phyloP scores from a whole-genome alignment of 2,888 invertebrate species.

The Perizoma affinitatum region DNA sequence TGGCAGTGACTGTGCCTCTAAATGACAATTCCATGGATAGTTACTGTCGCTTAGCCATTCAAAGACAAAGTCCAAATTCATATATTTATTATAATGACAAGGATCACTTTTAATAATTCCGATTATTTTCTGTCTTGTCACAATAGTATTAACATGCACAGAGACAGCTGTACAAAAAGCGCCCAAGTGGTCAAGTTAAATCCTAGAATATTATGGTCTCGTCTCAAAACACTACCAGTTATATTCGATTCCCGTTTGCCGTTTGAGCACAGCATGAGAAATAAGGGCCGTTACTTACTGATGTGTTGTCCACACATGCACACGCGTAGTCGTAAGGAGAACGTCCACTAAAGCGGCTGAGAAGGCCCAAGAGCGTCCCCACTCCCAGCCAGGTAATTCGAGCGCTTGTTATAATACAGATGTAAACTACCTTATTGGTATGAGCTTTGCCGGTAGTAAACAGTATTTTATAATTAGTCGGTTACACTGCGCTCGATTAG shows the following conservation, averaged over 20 bases:
- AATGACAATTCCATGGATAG: too few relatives aligned
- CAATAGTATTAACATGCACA: too few relatives aligned
- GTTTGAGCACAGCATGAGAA: conserved; percentile 60
- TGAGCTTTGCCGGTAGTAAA: conserved; percentile 73
- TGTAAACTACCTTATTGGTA: conserved; percentile 71
- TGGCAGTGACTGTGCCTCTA: too few relatives aligned
- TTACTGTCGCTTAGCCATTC: too few relatives aligned
- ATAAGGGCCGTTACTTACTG: conserved; percentile 71
- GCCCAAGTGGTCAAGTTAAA: too few relatives aligned
- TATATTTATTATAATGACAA: too few relatives aligned
- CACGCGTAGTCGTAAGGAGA: conserved; percentile 84
- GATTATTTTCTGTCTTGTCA: too few relatives aligned
- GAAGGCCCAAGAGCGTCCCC: conserved; percentile 84
- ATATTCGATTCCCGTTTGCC: conserved; percentile 51
- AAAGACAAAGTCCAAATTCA: too few relatives aligned
- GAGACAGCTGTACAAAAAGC: too few relatives aligned
- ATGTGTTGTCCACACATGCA: conserved; percentile 84
- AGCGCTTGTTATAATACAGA: conserved; percentile 72
- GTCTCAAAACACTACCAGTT: background rate
- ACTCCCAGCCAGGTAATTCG: conserved; percentile 84
- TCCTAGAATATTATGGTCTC: too few relatives aligned
- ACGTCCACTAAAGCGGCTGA: conserved; percentile 84
- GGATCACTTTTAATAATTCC: too few relatives aligned
- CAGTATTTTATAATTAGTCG: conserved; percentile 61
- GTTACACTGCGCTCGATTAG: conserved; percentile 70